These are phyloP conservation scores for Synodontis membranacea DNA, from an alignment of 2,113 vertebrate genomes.

Conservation along the genomic window DNA sequence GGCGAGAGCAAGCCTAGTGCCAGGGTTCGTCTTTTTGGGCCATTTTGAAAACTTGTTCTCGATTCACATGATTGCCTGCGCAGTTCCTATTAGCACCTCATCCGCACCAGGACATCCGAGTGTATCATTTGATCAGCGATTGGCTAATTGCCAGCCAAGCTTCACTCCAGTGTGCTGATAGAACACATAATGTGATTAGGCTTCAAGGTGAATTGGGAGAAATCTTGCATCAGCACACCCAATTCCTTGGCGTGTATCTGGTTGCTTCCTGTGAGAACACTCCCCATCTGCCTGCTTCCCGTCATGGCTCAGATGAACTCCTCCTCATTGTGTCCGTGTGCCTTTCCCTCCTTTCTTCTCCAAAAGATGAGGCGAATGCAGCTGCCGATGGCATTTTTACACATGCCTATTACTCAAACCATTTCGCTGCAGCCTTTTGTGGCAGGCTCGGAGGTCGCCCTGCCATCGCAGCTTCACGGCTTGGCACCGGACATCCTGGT, in stretches of 20 bases:
- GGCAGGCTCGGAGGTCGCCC: neutral
- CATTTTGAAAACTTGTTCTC: constrained; percentile 10
- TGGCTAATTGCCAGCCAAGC: constrained; percentile 42
- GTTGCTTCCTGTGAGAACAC: constrained; percentile 48
- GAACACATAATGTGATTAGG: constrained; percentile 45
- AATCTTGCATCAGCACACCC: constrained; percentile 45
- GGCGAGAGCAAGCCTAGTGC: neutral
- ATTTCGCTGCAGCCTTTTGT: constrained; percentile 18
- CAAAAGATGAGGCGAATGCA: constrained; percentile 18
- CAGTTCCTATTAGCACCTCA: neutral
- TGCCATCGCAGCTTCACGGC: constrained; percentile 1
- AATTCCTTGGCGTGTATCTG: constrained; percentile 45
- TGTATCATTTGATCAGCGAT: constrained; percentile 33
- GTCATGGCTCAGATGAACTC: constrained; percentile 39
- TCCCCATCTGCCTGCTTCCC: constrained; percentile 40
- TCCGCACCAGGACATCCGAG: constrained; percentile 25
- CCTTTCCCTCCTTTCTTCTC: constrained; percentile 1
- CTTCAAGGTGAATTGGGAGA: constrained; percentile 42
- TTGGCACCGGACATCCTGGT: neutral
- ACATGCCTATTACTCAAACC: neutral
- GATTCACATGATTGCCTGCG: neutral
- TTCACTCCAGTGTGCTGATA: constrained; percentile 34
- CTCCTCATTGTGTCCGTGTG: constrained; percentile 11
- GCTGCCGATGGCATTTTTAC: constrained; percentile 3
- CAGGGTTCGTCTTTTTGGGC: neutral